A percentile compares a stretch with the other conserved stretches of the same genome.
These are phyloP conservation scores for Cephus sareptanus DNA, from an alignment of 2,888 invertebrate genomes.

Conservation along the genomic window DNA sequence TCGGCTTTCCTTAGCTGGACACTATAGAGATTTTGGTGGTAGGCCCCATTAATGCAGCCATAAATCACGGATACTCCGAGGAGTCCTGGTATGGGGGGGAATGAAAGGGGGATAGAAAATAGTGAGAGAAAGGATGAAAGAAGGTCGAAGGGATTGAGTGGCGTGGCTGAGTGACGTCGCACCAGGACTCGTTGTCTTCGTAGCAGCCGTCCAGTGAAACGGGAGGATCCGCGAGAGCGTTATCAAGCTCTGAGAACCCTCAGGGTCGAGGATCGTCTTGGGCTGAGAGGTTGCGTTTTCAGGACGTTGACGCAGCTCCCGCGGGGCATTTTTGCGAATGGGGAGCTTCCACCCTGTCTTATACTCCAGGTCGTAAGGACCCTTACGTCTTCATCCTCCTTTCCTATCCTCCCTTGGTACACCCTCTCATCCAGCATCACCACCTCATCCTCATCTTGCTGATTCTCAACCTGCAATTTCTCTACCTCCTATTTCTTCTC, in stretches of 20 bases:
- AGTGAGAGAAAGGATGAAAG: conserved; percentile 20
- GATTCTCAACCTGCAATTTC: neutral
- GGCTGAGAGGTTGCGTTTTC: conserved; percentile 24
- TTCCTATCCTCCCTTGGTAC: neutral
- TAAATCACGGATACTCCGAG: conserved; percentile 44
- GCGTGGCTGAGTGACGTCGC: conserved; percentile 45
- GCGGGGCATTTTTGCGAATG: conserved; percentile 60
- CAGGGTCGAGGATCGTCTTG: conserved; percentile 9
- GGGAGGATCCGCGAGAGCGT: conserved; percentile 41
- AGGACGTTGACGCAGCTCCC: conserved; percentile 63
- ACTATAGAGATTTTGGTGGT: conserved; percentile 29
- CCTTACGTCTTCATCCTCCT: conserved; percentile 17
- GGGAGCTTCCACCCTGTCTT: conserved; percentile 46
- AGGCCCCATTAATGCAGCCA: conserved; percentile 48
- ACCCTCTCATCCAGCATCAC: neutral
- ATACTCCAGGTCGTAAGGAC: conserved; percentile 38
- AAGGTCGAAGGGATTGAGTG: conserved; percentile 17
- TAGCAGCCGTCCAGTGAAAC: conserved; percentile 24
- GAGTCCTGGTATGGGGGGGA: conserved; percentile 20
- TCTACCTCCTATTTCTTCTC: conserved; percentile 16
- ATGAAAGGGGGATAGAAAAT: conserved; percentile 33
- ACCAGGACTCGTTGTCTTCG: conserved; percentile 44
- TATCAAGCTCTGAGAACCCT: conserved; percentile 29
- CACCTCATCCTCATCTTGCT: conserved; percentile 4
- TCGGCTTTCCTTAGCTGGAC: neutral